Base-by-base conservation (phyloP, 2,113 vertebrate species). In the Sylvietta virens region DNA sequence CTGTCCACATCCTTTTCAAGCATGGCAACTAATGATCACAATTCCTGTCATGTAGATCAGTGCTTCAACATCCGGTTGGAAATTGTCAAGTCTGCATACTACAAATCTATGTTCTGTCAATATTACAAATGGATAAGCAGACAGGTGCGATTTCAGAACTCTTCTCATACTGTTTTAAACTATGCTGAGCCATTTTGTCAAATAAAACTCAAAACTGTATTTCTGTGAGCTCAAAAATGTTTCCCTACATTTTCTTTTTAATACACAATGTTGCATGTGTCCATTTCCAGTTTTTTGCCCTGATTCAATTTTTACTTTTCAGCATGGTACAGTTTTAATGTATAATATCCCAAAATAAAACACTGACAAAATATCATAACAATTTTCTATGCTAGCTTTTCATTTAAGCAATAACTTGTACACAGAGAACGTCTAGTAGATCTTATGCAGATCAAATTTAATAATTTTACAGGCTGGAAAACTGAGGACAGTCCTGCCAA, bases 71-170 rank as follows among this genome's bases (percentile, higher is more conserved):
- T 88, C 92, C 1, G 12, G 90, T 97, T 90, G 76, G 88, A 96
- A 95, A 96, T 86, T 96, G 96, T 96, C 95, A 96, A 96, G 94
- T 97, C 90, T 95, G 96, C 92, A 94, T 81, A 73, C 90, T 96
- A 90, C 92, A 96, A 96, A 96, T 97, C 95, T 70, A 71, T 88
- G 65, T 83, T 83, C 82, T 86, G 90, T 81, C 96, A 96, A 94
- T 95, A 94, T 91, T 93, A 95, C 67, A 94, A 95, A 97, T 93
- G 64, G 81, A 83, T 91, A 95, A 95, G 58, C 47, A 94, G 94
- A 84, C 56, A 95, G 92, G 74, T 85, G 90, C 79, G 81, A 93
- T 95, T 96, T 94, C 64, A 95, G 64, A 93, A 62, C 28, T 81
- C 45, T 6, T 85, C 30, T 88, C 54, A 64, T 40, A n/a, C 12